A percentile compares a stretch with the other conserved stretches of the same genome.
Evolutionary conservation across 2,888 invertebrate genomes (phyloP).

Genomic region (Galerucella calmariensis): DNA sequence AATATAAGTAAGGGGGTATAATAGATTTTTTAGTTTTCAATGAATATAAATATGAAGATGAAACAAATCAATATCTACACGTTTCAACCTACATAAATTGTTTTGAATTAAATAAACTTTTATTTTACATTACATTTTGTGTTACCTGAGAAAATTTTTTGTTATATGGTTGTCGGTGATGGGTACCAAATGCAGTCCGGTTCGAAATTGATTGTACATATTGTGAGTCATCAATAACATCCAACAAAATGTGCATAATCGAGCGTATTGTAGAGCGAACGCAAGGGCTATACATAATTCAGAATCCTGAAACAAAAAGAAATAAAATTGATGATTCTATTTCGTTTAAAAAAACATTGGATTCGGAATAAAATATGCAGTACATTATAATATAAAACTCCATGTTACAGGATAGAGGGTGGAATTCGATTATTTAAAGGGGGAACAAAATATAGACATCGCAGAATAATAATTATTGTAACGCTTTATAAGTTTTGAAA

Average conservation of each 20-base stretch:
- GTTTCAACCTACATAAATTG: neutral
- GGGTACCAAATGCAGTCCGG: constrained; percentile 65
- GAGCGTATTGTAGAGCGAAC: constrained; percentile 73
- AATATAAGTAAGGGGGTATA: no score
- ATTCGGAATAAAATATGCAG: neutral
- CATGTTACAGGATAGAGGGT: no score
- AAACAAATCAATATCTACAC: neutral
- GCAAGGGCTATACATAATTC: constrained; percentile 72
- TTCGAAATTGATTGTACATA: constrained; percentile 68
- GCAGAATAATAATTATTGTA: no score
- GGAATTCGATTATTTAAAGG: no score
- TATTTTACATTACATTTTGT: neutral
- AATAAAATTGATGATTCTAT: neutral
- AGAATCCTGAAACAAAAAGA: constrained; percentile 67
- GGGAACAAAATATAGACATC: no score
- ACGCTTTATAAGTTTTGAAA: no score
- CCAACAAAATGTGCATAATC: constrained; percentile 76
- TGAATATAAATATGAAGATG: no score
- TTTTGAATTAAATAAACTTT: no score
- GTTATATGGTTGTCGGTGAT: constrained; percentile 65
- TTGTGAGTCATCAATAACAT: constrained; percentile 75
- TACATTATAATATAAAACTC: no score
- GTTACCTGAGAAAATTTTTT: constrained; percentile 62
- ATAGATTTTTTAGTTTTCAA: no score
- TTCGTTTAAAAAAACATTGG: neutral